Evolutionary conservation across 2,797 vertebrate genomes (phyloP).

Genomic region (Hydrolagus colliei): DNA sequence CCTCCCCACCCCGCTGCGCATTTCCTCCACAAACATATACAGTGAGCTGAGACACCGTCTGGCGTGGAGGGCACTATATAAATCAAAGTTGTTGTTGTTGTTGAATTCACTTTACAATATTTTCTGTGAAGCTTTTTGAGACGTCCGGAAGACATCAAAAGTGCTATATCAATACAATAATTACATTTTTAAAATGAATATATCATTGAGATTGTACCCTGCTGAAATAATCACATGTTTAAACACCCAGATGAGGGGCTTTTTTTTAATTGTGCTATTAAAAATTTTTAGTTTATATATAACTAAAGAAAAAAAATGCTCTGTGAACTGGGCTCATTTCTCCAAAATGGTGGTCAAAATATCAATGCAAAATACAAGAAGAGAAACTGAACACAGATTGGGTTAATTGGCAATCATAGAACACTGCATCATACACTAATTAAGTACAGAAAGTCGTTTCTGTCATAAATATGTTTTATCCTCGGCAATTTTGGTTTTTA

Average conservation of each 20-base stretch:
- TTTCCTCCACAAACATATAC: too few relatives aligned
- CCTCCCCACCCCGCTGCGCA: too few relatives aligned
- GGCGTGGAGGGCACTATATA: too few relatives aligned
- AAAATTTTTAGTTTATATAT: neutral
- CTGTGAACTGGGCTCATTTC: neutral
- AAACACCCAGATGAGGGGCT: neutral
- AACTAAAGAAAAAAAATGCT: neutral
- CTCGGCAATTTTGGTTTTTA: slow-evolving; percentile 30
- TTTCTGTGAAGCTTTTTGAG: too few relatives aligned
- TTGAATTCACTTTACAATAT: too few relatives aligned
- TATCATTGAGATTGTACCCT: too few relatives aligned
- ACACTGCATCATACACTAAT: slow-evolving; percentile 32
- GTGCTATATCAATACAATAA: too few relatives aligned
- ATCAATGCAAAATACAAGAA: neutral
- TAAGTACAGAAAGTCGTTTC: slow-evolving; percentile 32
- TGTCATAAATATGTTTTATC: slow-evolving; percentile 33
- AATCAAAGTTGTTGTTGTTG: too few relatives aligned
- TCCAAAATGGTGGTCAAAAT: slow-evolving; percentile 22
- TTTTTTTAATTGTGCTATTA: neutral
- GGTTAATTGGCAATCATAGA: slow-evolving; percentile 32
- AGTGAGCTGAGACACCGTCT: too few relatives aligned
- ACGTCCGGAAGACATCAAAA: too few relatives aligned
- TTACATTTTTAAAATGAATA: too few relatives aligned
- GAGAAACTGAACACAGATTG: slow-evolving; percentile 18
- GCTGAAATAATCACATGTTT: too few relatives aligned